phyloP scores from a whole-genome alignment of 2,888 invertebrate genomes.

The Philereme vetulata region DNA sequence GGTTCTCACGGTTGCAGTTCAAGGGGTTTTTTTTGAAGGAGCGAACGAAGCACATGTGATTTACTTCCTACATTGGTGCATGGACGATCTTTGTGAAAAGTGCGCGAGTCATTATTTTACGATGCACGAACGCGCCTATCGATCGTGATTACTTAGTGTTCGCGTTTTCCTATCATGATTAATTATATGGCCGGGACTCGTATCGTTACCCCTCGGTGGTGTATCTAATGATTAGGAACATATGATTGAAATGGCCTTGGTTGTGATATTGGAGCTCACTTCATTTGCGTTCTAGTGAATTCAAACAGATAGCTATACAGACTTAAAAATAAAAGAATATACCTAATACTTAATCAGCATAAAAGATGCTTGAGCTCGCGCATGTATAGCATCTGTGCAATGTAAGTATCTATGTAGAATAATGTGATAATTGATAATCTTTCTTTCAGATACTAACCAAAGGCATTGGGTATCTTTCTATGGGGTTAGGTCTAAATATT shows the following conservation, averaged over 20 bases:
- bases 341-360: too few relatives aligned
- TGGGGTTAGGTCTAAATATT: too few relatives aligned
- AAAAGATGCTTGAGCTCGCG: too few relatives aligned
- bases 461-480: too few relatives aligned
- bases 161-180: slow-evolving; percentile 3
- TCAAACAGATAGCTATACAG: slow-evolving; percentile 21
- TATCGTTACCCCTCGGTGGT: slow-evolving; percentile 4
- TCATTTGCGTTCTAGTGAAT: slow-evolving; percentile 40
- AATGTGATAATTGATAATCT: too few relatives aligned
- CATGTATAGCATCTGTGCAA: too few relatives aligned
- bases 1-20: slow-evolving; percentile 67
- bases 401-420: too few relatives aligned
- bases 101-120: slow-evolving; percentile 14
- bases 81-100: slow-evolving; percentile 40
- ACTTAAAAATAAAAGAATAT: not conserved
- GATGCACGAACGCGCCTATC: slow-evolving; percentile 10
- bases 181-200: slow-evolving; percentile 5
- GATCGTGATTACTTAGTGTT: slow-evolving; percentile 12
- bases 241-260: slow-evolving; percentile 71
- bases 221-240: slow-evolving; percentile 31
- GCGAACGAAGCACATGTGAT: slow-evolving; percentile 54
- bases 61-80: slow-evolving; percentile 62
- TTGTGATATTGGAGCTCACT: slow-evolving; percentile 63
- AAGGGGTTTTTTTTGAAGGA: slow-evolving; percentile 50
- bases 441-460: too few relatives aligned